Percentiles rank a stretch among this genome's conserved stretches.
Evolutionary conservation across 2,888 invertebrate species (phyloP).

Genomic region (Laothoe populi): DNA sequence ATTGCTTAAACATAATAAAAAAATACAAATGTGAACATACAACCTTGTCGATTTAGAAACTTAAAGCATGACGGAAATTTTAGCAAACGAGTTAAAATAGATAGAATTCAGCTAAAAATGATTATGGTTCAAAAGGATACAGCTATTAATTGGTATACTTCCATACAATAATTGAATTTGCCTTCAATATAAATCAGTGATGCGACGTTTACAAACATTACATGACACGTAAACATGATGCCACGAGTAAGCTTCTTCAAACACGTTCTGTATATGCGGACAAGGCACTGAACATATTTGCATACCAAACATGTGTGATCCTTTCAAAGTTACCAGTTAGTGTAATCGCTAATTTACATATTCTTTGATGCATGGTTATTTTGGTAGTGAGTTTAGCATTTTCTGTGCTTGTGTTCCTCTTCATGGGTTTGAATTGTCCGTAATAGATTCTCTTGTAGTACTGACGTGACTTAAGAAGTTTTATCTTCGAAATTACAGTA

Average conservation of each 20-base stretch:
- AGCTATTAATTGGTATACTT: neutral
- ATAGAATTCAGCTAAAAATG: too few relatives aligned
- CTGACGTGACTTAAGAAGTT: too few relatives aligned
- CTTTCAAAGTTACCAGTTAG: neutral
- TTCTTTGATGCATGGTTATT: constrained; percentile 6
- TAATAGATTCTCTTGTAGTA: neutral
- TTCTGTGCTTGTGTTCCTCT: neutral
- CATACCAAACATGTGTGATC: constrained; percentile 28
- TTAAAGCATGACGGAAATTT: neutral
- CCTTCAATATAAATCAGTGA: constrained; percentile 2
- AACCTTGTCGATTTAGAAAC: too few relatives aligned
- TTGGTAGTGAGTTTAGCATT: neutral
- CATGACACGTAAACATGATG: neutral
- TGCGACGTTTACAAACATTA: constrained; percentile 3
- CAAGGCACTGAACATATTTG: constrained; percentile 15
- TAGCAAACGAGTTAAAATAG: too few relatives aligned
- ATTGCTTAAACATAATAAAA: too few relatives aligned
- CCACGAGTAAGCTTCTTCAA: neutral
- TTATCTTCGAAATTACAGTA: too few relatives aligned
- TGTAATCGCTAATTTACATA: constrained; percentile 10
- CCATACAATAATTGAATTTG: neutral
- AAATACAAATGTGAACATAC: too few relatives aligned
- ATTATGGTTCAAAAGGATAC: neutral
- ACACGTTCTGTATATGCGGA: neutral
- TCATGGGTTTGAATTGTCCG: neutral